Conservation (phyloP, 2,797 vertebrate species). For the Paratrypauchen microcephalus region DNA sequence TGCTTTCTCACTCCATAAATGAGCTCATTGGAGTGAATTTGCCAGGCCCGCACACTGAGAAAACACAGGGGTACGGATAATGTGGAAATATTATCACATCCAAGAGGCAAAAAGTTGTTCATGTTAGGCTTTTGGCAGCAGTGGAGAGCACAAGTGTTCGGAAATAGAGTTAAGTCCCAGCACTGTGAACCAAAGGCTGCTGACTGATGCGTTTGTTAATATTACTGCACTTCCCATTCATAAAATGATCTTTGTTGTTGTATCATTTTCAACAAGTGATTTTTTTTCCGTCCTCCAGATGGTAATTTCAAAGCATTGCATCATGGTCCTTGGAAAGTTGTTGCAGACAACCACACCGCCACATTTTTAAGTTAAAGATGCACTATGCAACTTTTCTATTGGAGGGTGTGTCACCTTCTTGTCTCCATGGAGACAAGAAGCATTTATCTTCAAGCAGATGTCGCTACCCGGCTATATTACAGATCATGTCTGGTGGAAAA, state of each 20-base stretch:
- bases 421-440: no score
- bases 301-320: slow-evolving; percentile 4
- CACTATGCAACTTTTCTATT: background rate
- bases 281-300: background rate
- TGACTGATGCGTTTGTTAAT: background rate
- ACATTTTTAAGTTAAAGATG: background rate
- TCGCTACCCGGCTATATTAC: no score
- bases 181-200: slow-evolving; percentile 3
- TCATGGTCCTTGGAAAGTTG: background rate
- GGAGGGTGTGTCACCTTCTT: no score
- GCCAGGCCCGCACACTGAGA: slow-evolving; percentile 23
- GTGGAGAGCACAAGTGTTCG: background rate
- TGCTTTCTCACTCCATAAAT: slow-evolving; percentile 27
- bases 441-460: no score
- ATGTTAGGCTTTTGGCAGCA: slow-evolving; percentile 2
- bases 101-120: slow-evolving; percentile 9
- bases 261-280: slow-evolving; percentile 1
- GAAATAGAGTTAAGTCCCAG: slow-evolving; percentile 10
- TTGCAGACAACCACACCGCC: background rate
- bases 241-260: slow-evolving; percentile 6
- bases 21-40: slow-evolving; percentile 18
- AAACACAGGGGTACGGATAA: slow-evolving; percentile 22
- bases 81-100: slow-evolving; percentile 19
- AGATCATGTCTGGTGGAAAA: no score
- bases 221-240: slow-evolving; percentile 10